Percentiles rank a stretch among this genome's conserved stretches.
Evolutionary conservation across 64 coral and sea anemone species (phyloP).

Genomic region (Cladopsammia gracilis): DNA sequence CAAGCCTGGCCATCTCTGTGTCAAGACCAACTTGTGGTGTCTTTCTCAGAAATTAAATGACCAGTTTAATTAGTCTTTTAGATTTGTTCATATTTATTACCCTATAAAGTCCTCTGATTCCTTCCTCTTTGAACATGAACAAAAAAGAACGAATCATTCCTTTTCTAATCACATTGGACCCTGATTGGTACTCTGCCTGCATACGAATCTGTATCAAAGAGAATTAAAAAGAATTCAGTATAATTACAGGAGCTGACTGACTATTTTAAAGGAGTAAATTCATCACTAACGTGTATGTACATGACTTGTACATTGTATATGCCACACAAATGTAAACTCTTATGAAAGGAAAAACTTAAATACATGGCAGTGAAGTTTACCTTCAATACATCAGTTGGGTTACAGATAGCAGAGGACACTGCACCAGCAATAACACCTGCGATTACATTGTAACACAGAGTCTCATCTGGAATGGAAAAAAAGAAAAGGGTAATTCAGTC

Average conservation of each 20-base stretch:
- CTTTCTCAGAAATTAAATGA: neutral
- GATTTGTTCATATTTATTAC: conserved; percentile 20
- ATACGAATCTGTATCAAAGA: conserved; percentile 79
- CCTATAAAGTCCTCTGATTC: conserved; percentile 86
- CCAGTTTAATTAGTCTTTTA: neutral
- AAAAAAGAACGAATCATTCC: conserved; percentile 86
- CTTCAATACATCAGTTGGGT: conserved; percentile 98
- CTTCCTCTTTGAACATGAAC: conserved; percentile 92
- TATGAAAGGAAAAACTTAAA: neutral
- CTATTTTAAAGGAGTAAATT: no score
- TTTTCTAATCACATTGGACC: conserved; percentile 57
- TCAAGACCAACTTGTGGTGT: neutral
- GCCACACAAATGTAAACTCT: no score
- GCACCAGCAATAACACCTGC: conserved; percentile 91
- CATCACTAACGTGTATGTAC: no score
- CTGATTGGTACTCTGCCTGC: conserved; percentile 90
- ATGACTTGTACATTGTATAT: no score
- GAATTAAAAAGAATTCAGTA: neutral
- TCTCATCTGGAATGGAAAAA: conserved; percentile 85
- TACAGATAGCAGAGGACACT: conserved; percentile 91
- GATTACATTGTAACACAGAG: conserved; percentile 80
- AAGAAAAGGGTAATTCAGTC: no score
- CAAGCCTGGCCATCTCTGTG: neutral
- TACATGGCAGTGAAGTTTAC: neutral
- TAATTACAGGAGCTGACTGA: no score